Evolutionary conservation across 2,888 invertebrate species (phyloP), one percentile per base, ranked within the genome.

Genomic region (Xanthorhoe designata): DNA sequence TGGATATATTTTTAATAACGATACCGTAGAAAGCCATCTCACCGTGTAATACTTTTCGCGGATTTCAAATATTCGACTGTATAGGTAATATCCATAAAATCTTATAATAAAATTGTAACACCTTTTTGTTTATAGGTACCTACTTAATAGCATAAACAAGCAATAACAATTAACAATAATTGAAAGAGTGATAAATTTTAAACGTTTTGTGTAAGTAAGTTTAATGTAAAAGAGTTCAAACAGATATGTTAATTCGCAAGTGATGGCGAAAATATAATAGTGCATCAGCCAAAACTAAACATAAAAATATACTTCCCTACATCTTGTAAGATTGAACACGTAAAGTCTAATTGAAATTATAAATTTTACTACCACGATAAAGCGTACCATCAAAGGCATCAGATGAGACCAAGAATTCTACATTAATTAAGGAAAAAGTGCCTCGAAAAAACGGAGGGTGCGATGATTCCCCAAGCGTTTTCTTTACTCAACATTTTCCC

Each of bases 1-100:
- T 81, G 90, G 89, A 89, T 92, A 89, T 91, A 91, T 92, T 93
- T 90, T 93, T 92, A 92, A 92, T 92, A 93, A 93, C 90, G 91
- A 87, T 85, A 84, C 84, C 81, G 85, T 84, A 84, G 84, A 90
- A 88, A 88, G 85, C 62, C 66, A 71, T 68, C 71, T 66, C 54
- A 64, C 66, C 66, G 66, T 62, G 69, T 69, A 72, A 69, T 69
- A 55, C 58, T 73, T 70, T 68, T 69, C 62, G 59, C 61, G 58
- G 61, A 70, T 68, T 69, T 56, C 75, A 75, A 77, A 78, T 78
- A 78, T 79, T 80, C 78, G 80, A 69, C 70, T 77, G 81, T 81
- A 81, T 84, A n/a, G n/a, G n/a, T n/a, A 80, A 77, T 32, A 32
- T 32, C 4, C 2, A 81, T 4, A 82, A 83, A 42, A 42, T 2